Conservation (phyloP, 1,140 invertebrate species). For the Rhopalosiphum maidis region DNA sequence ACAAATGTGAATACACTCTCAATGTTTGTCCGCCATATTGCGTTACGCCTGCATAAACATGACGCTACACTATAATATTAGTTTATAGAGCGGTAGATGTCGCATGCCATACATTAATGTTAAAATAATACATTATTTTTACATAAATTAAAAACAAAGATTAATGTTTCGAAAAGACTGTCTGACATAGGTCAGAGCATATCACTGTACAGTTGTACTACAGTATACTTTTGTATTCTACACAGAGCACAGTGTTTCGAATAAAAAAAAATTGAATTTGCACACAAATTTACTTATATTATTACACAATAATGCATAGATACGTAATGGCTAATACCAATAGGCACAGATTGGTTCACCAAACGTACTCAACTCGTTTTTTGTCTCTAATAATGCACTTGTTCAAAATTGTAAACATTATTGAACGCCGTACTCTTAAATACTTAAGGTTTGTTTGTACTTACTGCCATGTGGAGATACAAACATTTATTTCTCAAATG, state of each 20-base stretch:
- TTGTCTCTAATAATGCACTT: background rate
- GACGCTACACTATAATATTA: background rate
- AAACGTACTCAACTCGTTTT: background rate
- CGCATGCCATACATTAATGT: no score
- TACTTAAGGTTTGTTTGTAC: background rate
- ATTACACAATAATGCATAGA: no score
- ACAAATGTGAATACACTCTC: background rate
- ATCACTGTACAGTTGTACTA: no score
- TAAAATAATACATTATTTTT: background rate
- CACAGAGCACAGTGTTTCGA: no score
- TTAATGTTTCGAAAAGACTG: background rate
- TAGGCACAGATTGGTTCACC: background rate
- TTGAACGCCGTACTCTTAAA: background rate
- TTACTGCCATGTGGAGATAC: no score
- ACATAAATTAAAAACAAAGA: background rate
- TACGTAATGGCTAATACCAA: no score
- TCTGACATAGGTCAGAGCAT: no score
- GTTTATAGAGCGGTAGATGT: background rate
- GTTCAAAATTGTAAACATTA: background rate
- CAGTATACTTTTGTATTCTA: no score
- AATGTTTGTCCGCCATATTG: background rate
- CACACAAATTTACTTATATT: background rate
- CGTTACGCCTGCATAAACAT: background rate
- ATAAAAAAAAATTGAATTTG: background rate
- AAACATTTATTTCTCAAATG: no score